A percentile compares a stretch with the other conserved stretches of the same genome.
Conservation (phyloP, 2,797 vertebrate genomes). For the Intellagama lesueurii region DNA sequence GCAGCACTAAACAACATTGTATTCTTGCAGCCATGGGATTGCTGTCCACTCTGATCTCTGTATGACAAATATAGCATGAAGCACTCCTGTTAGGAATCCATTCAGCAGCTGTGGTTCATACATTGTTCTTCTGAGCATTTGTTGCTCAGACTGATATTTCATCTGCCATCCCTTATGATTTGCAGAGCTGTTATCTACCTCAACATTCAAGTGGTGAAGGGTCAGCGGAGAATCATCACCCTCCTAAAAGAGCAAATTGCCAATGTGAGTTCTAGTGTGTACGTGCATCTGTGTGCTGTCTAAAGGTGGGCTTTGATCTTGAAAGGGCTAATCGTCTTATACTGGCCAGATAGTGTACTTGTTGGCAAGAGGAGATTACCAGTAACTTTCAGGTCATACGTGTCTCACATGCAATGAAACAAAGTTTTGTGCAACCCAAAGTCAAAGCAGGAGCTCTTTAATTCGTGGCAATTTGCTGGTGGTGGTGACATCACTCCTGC, state of each 20-base stretch:
- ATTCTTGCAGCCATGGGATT: not conserved
- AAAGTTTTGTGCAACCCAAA: too few species aligned
- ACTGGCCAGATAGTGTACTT: not conserved
- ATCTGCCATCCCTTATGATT: not conserved
- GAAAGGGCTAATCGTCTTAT: not conserved
- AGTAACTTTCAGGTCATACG: too few species aligned
- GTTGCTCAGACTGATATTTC: not conserved
- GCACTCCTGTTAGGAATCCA: not conserved
- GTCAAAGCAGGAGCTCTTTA: too few species aligned
- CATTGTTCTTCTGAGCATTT: not conserved
- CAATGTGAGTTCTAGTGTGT: constrained; percentile 80
- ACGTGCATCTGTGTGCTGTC: too few species aligned
- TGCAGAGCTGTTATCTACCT: constrained; percentile 90
- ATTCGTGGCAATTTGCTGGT: too few species aligned
- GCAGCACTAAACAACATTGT: too few species aligned
- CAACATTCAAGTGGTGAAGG: constrained; percentile 91
- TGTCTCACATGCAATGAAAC: too few species aligned
- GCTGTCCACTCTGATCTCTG: not conserved
- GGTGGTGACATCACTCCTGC: too few species aligned
- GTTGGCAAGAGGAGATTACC: too few species aligned
- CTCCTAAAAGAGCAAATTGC: constrained; percentile 90
- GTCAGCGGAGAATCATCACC: constrained; percentile 86
- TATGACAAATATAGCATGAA: not conserved
- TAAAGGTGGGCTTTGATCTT: not conserved
- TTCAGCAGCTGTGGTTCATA: not conserved